Evolutionary conservation across 1,140 invertebrate species (phyloP).

Genomic region (Luehdorfia chinensis): DNA sequence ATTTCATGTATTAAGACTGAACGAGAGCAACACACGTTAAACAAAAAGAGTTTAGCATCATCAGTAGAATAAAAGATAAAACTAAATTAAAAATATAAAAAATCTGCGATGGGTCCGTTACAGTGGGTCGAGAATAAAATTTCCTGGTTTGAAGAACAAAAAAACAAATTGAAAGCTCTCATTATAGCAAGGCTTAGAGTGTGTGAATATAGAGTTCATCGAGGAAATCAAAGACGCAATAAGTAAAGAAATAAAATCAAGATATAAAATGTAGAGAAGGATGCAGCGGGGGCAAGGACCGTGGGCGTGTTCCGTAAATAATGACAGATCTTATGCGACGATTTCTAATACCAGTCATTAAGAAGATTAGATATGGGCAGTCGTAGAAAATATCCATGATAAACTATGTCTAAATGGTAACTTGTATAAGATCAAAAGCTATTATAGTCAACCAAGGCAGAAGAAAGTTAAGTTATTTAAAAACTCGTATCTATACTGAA

Average conservation of each 20-base stretch:
- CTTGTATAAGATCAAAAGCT: background rate
- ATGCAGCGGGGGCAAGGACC: constrained; percentile 9
- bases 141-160: background rate
- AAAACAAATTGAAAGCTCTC: background rate
- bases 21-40: background rate
- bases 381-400: constrained; percentile 11
- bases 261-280: constrained; percentile 4
- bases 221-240: background rate
- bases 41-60: background rate
- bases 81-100: background rate
- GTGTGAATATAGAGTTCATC: no score
- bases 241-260: constrained; percentile 7
- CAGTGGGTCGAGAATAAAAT: background rate
- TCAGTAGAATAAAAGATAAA: background rate
- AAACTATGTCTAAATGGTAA: constrained; percentile 1
- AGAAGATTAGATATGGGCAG: constrained; percentile 14
- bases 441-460: no score
- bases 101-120: background rate
- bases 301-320: constrained; percentile 17
- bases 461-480: background rate
- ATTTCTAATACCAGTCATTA: constrained; percentile 17
- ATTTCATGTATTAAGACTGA: background rate
- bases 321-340: constrained; percentile 17
- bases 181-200: no score
- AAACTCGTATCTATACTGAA: background rate